Percentiles rank a stretch among this genome's conserved stretches.
Evolutionary conservation across 1,140 invertebrate species (phyloP).

Genomic region (Tetragonula clypearis): DNA sequence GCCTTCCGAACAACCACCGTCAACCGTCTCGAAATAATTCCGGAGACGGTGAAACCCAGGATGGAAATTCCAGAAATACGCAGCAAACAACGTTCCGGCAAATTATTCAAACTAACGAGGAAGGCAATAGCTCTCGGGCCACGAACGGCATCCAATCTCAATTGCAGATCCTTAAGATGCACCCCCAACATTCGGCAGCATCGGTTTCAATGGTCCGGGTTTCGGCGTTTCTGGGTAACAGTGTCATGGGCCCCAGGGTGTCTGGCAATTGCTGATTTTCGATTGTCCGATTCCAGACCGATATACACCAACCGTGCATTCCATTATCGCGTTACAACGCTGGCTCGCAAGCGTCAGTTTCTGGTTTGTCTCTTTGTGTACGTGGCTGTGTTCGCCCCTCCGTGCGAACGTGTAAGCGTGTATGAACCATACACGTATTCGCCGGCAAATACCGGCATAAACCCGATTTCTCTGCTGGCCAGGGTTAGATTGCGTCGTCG

Average conservation of each 20-base stretch:
- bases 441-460: constrained; percentile 52
- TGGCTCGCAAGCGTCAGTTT: constrained; percentile 31
- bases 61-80: not conserved
- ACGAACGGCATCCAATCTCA: not conserved
- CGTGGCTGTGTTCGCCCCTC: not conserved
- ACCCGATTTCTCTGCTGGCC: constrained; percentile 52
- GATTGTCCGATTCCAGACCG: constrained; percentile 55
- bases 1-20: not conserved
- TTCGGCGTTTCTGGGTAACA: constrained; percentile 18
- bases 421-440: not conserved
- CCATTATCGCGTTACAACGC: constrained; percentile 57
- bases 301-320: constrained; percentile 54
- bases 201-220: not conserved
- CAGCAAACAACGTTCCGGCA: not conserved
- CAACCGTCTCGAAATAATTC: not conserved
- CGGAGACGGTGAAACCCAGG: accelerated
- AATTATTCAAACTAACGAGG: not conserved
- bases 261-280: constrained; percentile 49
- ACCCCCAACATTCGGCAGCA: not conserved
- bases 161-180: constrained; percentile 7
- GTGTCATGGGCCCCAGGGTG: not conserved
- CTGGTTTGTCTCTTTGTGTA: constrained; percentile 31
- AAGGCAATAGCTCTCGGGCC: too few species aligned
- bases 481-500: constrained; percentile 14
- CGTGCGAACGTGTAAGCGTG: not conserved